A percentile compares a stretch with the other conserved stretches of the same genome.
Evolutionary conservation across 2,797 vertebrate species (phyloP).

Genomic region (Mallotus villosus): DNA sequence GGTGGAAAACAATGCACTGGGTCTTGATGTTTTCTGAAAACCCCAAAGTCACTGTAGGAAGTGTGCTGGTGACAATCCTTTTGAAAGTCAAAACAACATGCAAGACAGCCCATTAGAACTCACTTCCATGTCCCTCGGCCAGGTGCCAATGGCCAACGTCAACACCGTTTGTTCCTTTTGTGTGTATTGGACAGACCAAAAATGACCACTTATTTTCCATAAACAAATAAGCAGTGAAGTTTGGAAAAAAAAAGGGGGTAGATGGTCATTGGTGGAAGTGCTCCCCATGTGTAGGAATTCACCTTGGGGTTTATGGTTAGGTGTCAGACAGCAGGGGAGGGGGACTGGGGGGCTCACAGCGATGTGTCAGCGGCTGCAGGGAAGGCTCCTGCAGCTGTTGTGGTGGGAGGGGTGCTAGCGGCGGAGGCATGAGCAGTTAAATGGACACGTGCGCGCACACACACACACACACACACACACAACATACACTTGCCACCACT

Average conservation of each 20-base stretch:
- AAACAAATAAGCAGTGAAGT: no score
- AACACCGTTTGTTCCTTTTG: not conserved
- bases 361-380: conserved; percentile 44
- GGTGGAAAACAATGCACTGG: not conserved
- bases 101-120: not conserved
- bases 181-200: not conserved
- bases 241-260: not conserved
- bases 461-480: conserved; percentile 11
- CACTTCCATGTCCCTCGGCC: not conserved
- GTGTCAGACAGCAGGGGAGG: conserved; percentile 8
- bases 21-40: not conserved
- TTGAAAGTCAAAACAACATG: no score
- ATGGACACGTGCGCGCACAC: conserved; percentile 32
- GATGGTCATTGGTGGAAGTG: not conserved
- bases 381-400: conserved; percentile 59
- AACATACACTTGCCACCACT: not conserved
- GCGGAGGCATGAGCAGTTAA: conserved; percentile 31
- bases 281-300: no score
- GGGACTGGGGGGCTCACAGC: conserved; percentile 22
- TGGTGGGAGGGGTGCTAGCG: conserved; percentile 39
- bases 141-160: not conserved
- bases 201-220: no score
- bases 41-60: no score
- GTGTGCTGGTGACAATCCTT: no score
- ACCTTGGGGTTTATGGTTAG: not conserved